Percentiles rank a stretch among this genome's conserved stretches.
These are phyloP conservation scores for Trisateles emortualis DNA, from an alignment of 2,888 invertebrate genomes.

Conservation along the genomic window DNA sequence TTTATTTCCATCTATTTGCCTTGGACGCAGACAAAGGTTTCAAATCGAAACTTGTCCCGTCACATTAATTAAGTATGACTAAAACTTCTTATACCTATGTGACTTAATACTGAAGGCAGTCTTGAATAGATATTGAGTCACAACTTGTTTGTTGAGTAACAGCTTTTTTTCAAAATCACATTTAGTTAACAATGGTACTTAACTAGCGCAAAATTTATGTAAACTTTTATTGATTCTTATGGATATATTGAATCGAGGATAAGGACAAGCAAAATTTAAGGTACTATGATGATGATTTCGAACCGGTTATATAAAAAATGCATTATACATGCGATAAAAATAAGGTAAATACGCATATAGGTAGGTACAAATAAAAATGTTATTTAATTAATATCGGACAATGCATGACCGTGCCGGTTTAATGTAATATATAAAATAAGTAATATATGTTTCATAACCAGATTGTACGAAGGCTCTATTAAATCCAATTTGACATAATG, in stretches of 20 bases:
- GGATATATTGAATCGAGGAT: too few relatives aligned
- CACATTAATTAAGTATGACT: neutral
- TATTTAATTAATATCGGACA: neutral
- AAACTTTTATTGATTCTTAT: too few relatives aligned
- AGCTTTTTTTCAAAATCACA: conserved; percentile 9
- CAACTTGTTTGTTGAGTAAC: conserved; percentile 21
- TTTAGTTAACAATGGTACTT: neutral
- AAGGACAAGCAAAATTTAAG: too few relatives aligned
- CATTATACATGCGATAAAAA: too few relatives aligned
- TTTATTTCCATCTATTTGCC: too few relatives aligned
- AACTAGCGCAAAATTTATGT: neutral
- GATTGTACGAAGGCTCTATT: neutral
- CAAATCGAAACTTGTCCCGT: neutral
- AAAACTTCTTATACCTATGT: neutral
- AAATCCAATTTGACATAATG: neutral
- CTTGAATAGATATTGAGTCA: conserved; percentile 15
- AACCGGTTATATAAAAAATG: neutral
- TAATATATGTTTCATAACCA: neutral
- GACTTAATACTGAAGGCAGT: conserved; percentile 2
- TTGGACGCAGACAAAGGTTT: neutral
- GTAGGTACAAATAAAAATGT: too few relatives aligned
- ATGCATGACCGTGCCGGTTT: neutral
- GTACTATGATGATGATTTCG: neutral
- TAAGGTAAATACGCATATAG: too few relatives aligned
- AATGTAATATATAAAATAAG: neutral